These are phyloP conservation scores for Nephila pilipes DNA, from an alignment of 1,140 invertebrate species.

Conservation along the genomic window DNA sequence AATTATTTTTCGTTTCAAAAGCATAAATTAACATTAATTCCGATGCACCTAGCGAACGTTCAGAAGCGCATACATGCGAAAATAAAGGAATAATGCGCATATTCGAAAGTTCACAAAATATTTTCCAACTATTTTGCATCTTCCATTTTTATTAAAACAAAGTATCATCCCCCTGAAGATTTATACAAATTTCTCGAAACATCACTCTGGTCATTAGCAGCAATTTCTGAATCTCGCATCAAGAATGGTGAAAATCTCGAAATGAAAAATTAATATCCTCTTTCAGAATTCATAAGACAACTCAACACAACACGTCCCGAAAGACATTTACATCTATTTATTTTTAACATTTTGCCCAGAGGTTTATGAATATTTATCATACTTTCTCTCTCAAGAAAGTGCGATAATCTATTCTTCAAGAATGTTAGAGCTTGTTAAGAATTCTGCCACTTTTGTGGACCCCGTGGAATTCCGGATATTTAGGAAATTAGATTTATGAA, in stretches of 20 bases:
- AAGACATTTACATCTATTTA: conserved; percentile 47
- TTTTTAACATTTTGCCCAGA: conserved; percentile 40
- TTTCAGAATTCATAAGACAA: conserved; percentile 51
- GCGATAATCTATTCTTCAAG: conserved; percentile 35
- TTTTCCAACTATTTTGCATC: background rate
- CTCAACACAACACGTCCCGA: conserved; percentile 13
- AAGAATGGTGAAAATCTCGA: background rate
- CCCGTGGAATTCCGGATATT: conserved; percentile 48
- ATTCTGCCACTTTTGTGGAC: conserved; percentile 31
- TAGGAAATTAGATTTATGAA: conserved; percentile 57
- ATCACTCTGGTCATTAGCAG: background rate
- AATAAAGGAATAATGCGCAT: background rate
- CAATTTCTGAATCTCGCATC: background rate
- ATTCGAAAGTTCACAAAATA: background rate
- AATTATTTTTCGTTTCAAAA: background rate
- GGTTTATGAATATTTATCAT: conserved; percentile 61
- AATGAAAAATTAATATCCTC: conserved; percentile 50
- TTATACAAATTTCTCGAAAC: background rate
- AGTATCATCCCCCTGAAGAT: background rate
- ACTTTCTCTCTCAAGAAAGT: background rate
- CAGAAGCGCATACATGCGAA: background rate
- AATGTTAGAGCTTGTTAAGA: conserved; percentile 38
- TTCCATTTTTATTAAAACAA: background rate
- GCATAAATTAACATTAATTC: background rate
- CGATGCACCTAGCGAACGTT: background rate